phyloP scores from a whole-genome alignment of 2,113 vertebrate species.

The Toxostoma redivivum region DNA sequence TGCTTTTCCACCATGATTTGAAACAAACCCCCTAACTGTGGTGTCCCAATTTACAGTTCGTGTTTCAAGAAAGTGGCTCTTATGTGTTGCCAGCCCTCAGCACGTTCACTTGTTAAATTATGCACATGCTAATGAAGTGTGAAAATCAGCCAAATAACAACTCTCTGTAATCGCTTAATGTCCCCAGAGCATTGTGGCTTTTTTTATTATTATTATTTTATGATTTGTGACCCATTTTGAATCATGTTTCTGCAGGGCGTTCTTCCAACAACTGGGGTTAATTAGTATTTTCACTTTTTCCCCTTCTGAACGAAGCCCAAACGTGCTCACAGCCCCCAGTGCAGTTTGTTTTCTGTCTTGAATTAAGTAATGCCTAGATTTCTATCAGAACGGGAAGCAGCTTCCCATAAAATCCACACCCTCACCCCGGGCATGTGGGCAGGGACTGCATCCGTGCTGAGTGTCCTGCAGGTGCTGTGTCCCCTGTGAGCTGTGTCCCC shows the following conservation, averaged over 20 bases:
- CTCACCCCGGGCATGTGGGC: background rate
- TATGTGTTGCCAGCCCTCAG: constrained; percentile 69
- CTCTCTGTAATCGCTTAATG: constrained; percentile 74
- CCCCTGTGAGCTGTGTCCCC: no score
- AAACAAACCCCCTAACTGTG: background rate
- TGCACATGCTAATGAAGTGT: constrained; percentile 85
- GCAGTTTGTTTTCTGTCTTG: constrained; percentile 40
- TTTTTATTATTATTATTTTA: constrained; percentile 64
- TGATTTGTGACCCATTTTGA: constrained; percentile 71
- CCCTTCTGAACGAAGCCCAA: constrained; percentile 58
- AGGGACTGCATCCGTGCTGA: rapidly evolving
- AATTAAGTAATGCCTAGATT: constrained; percentile 23
- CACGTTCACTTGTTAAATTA: constrained; percentile 78
- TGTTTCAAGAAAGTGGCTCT: constrained; percentile 63
- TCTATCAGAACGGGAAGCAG: background rate
- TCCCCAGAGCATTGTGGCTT: constrained; percentile 71
- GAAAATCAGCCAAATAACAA: constrained; percentile 80
- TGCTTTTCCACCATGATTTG: constrained; percentile 36
- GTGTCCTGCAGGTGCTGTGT: background rate
- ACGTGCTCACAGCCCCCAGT: constrained; percentile 14
- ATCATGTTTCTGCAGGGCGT: constrained; percentile 73
- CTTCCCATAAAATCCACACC: background rate
- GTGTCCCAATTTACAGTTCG: constrained; percentile 63
- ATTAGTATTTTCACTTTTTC: constrained; percentile 81
- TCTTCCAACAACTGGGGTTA: constrained; percentile 83